These are phyloP conservation scores for Epinephelus fuscoguttatus DNA, from an alignment of 2,113 vertebrate species.

Conservation along the genomic window DNA sequence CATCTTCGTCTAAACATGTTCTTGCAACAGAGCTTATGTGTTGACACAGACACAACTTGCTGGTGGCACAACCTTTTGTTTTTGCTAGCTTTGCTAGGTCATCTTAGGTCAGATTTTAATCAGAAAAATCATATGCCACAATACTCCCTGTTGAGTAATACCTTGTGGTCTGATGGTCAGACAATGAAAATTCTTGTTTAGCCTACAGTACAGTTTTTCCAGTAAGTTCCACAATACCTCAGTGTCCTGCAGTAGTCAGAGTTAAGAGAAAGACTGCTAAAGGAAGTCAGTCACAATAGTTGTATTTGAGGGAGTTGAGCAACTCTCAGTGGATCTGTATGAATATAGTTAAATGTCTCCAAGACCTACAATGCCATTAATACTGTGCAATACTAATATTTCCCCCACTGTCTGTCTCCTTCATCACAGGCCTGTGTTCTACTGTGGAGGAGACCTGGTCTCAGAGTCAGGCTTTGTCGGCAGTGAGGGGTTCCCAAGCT, in stretches of 20 bases:
- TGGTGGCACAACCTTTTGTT: not conserved
- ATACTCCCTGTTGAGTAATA: not conserved
- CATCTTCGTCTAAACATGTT: not conserved
- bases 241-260: not conserved
- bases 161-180: not conserved
- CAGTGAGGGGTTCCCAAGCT: conserved; percentile 90
- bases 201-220: not conserved
- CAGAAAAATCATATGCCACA: not conserved
- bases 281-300: not conserved
- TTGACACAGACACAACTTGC: not conserved
- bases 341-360: not conserved
- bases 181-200: not conserved
- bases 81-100: not conserved
- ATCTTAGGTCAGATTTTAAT: not conserved
- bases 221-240: not conserved
- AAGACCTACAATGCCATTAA: not conserved
- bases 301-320: not conserved
- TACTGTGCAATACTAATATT: not conserved
- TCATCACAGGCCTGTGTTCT: conserved; percentile 87
- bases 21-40: not conserved
- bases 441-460: conserved; percentile 89
- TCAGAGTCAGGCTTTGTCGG: conserved; percentile 89
- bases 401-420: not conserved
- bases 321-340: not conserved
- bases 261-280: not conserved